Percentiles rank a stretch among this genome's conserved stretches.
These are phyloP conservation scores for Eilema sororculum DNA, from an alignment of 2,888 invertebrate species.

Conservation along the genomic window DNA sequence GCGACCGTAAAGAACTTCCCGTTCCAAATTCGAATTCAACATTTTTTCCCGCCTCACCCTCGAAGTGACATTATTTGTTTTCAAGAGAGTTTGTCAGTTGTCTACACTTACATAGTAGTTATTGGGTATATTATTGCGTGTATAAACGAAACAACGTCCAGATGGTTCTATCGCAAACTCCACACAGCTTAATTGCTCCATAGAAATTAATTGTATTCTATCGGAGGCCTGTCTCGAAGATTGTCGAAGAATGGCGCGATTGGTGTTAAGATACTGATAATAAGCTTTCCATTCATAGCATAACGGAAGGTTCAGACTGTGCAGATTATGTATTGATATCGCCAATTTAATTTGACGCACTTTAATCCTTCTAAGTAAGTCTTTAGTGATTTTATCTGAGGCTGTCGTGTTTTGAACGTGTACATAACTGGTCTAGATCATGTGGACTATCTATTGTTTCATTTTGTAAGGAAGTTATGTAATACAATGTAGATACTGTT, in stretches of 20 bases:
- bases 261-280: conserved; percentile 53
- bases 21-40: too few species aligned
- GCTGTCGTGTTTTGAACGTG: background rate
- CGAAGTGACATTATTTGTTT: background rate
- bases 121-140: background rate
- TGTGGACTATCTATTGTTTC: background rate
- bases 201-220: conserved; percentile 60
- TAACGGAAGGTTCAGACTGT: conserved; percentile 20
- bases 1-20: too few species aligned
- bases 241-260: conserved; percentile 60
- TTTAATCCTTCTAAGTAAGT: conserved; percentile 11
- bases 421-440: conserved; percentile 1
- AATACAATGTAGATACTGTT: background rate
- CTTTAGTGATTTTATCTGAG: conserved; percentile 14
- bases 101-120: too few species aligned
- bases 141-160: conserved; percentile 20
- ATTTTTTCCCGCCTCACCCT: too few species aligned
- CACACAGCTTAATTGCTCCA: conserved; percentile 57
- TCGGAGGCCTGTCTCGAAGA: conserved; percentile 48
- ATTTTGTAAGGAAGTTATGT: background rate
- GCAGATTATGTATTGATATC: conserved; percentile 23
- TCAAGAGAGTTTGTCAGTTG: background rate
- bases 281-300: conserved; percentile 48
- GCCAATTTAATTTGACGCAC: conserved; percentile 19
- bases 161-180: conserved; percentile 28